Percentiles rank a stretch among this genome's conserved stretches.
phyloP scores from a whole-genome alignment of 2,888 invertebrate genomes.

The Leucophenga montana region DNA sequence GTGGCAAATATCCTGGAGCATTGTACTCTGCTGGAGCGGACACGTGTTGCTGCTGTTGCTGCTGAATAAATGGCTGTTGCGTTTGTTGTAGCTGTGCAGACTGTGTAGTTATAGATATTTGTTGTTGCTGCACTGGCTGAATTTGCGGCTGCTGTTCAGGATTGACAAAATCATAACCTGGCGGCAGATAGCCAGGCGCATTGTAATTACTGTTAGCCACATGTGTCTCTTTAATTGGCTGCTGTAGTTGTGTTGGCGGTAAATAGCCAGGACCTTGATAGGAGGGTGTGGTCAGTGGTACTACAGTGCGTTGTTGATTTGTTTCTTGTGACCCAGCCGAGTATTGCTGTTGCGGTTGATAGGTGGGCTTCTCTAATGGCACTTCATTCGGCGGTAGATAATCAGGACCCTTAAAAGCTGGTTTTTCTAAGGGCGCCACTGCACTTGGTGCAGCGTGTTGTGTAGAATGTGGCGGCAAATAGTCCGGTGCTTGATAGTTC shows the following conservation, averaged over 20 bases:
- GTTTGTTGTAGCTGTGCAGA: constrained; percentile 2
- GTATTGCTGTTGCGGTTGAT: constrained; percentile 20
- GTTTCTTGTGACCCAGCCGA: constrained; percentile 9
- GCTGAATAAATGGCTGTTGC: constrained; percentile 10
- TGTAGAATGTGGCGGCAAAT: constrained; percentile 38
- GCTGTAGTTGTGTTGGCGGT: constrained; percentile 26
- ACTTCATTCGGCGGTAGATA: constrained; percentile 46
- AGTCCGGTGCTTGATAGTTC: constrained; percentile 45
- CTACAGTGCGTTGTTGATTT: constrained; percentile 27
- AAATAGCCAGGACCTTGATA: not conserved
- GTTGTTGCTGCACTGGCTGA: constrained; percentile 5
- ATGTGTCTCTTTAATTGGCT: not conserved
- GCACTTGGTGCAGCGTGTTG: constrained; percentile 23
- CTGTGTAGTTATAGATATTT: not conserved
- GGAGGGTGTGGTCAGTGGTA: constrained; percentile 11
- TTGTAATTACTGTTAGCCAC: constrained; percentile 38
- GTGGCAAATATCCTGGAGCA: constrained; percentile 48
- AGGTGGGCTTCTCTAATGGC: constrained; percentile 14
- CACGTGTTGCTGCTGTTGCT: constrained; percentile 27
- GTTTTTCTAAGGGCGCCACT: not conserved
- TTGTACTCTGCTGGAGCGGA: constrained; percentile 36
- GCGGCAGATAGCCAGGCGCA: constrained; percentile 48
- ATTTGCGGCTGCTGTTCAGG: constrained; percentile 6
- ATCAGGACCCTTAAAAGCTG: constrained; percentile 41
- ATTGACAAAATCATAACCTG: constrained; percentile 6